Evolutionary conservation across 2,113 vertebrate species (phyloP).

Genomic region (Choloepus hoffmanni): DNA sequence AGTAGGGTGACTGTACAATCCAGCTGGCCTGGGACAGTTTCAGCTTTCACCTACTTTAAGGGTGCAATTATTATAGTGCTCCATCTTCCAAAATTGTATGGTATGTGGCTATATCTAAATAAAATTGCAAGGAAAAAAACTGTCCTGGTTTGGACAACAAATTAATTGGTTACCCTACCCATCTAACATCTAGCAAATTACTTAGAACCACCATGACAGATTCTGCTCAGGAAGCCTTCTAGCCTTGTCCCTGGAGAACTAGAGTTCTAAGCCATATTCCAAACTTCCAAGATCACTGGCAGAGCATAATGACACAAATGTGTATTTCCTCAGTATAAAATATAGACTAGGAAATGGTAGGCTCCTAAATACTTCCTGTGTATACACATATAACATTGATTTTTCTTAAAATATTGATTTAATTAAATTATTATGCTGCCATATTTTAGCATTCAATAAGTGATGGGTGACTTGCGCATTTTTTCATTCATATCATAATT

Average conservation of each 20-base stretch:
- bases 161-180: neutral
- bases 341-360: neutral
- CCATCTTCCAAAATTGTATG: neutral
- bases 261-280: neutral
- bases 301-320: neutral
- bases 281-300: neutral
- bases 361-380: neutral
- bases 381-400: neutral
- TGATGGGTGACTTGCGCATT: too few species aligned
- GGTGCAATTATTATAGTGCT: neutral
- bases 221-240: neutral
- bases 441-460: neutral
- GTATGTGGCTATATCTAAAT: too few species aligned
- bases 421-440: neutral
- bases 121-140: too few species aligned
- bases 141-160: neutral
- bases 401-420: slow-evolving; percentile 28
- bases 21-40: neutral
- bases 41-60: neutral
- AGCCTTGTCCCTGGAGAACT: neutral
- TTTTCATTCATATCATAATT: neutral
- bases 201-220: neutral
- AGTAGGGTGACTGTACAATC: neutral
- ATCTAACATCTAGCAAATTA: neutral
- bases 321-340: neutral